Evolutionary conservation across 2,113 vertebrate genomes (phyloP), one percentile per base, ranked within the genome.

Genomic region (Chauna torquata): DNA sequence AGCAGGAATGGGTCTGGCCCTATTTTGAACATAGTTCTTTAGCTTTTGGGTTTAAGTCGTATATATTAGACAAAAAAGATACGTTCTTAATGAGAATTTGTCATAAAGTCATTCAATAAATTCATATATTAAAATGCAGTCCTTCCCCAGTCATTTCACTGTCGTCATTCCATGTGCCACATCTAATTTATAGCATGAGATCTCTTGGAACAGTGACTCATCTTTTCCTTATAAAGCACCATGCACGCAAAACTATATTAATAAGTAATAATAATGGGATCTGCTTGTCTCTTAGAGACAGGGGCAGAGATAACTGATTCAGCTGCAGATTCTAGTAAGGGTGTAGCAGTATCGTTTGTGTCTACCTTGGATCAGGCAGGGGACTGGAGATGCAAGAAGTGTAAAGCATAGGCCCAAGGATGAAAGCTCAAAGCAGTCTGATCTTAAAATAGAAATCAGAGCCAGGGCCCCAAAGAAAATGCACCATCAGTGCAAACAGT

Each of bases 161-260:
- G 81, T 80, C 52, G 3, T 97, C 92, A 82, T 95, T 87, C 62
- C 49, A 69, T 10, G 36, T 85, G 58, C 25, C 71, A 58, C 47
- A 25, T 90, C 47, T 92, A 82, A 90, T 94, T 94, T 59, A 47
- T 65, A 91, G 59, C 50, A 64, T 86, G 71, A 95, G 34, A 85
- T 77, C 71, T 92, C 62, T 87, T 95, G 77, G 75, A 97, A 89
- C 25, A 88, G 54, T 90, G 95, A 95, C 58, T 96, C 91, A 96
- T 95, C 87, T 96, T 82, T 93, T 96, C 86, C 66, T 77, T 87
- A 22, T 49, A 85, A 94, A 95, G 47, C 68, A 91, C 17, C 25
- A 69, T 55, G 79, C 36, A 86, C 0, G 1, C 50, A 89, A 70
- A 94, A 58, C 40, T 74, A 32, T 76, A 70, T 90, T 96, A 96